Percentiles rank a stretch among this genome's conserved stretches.
These are phyloP conservation scores for Psophia crepitans DNA, from an alignment of 2,113 vertebrate genomes.

Conservation along the genomic window DNA sequence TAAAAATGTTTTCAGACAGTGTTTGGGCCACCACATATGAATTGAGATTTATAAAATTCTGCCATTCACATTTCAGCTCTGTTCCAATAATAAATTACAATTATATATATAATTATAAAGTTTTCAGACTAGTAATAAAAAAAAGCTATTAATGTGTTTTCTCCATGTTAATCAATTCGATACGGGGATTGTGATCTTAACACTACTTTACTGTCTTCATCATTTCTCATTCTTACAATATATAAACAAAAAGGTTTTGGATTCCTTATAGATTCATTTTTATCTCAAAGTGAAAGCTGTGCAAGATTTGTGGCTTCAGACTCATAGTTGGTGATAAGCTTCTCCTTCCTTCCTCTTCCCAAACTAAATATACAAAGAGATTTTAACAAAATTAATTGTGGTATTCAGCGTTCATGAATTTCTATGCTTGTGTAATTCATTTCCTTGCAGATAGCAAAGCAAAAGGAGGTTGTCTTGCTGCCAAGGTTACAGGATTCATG, in stretches of 20 bases:
- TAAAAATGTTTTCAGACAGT: background rate
- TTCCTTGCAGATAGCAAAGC: constrained; percentile 33
- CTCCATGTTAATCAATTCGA: constrained; percentile 37
- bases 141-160: constrained; percentile 26
- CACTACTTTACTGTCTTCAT: constrained; percentile 14
- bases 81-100: constrained; percentile 38
- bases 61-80: background rate
- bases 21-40: background rate
- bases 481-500: constrained; percentile 49
- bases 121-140: constrained; percentile 20
- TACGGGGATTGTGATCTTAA: constrained; percentile 16
- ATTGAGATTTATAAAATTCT: background rate
- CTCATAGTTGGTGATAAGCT: constrained; percentile 26
- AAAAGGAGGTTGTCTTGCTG: constrained; percentile 36
- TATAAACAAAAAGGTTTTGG: constrained; percentile 15
- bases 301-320: constrained; percentile 40
- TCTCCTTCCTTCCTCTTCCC: constrained; percentile 28
- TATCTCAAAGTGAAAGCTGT: constrained; percentile 40
- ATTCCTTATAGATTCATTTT: constrained; percentile 43
- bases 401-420: constrained; percentile 47
- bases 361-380: constrained; percentile 51
- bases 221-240: constrained; percentile 28
- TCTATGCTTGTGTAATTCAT: constrained; percentile 38
- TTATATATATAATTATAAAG: constrained; percentile 28
- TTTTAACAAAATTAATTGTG: constrained; percentile 64